phyloP scores from a whole-genome alignment of 2,888 invertebrate genomes.

The Girardia tigrina region DNA sequence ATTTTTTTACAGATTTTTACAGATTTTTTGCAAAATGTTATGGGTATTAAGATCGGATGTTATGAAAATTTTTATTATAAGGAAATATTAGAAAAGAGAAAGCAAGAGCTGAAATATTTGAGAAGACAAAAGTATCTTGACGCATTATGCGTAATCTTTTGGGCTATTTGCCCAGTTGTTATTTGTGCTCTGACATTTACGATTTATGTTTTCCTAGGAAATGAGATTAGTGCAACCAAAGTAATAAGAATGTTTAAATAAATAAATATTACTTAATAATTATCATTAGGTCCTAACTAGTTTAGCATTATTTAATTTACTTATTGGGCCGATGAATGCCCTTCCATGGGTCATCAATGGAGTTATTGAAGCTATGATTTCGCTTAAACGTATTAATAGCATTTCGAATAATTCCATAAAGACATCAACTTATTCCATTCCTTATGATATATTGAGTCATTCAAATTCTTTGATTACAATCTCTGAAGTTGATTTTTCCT shows the following conservation, averaged over 20 bases:
- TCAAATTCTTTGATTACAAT: neutral
- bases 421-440: neutral
- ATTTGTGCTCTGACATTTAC: constrained; percentile 52
- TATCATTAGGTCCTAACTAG: constrained; percentile 64
- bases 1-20: too few relatives aligned
- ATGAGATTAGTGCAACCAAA: constrained; percentile 64
- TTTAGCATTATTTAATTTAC: constrained; percentile 81
- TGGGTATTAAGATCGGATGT: constrained; percentile 74
- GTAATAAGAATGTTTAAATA: constrained; percentile 11
- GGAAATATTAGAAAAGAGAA: constrained; percentile 53
- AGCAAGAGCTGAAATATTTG: constrained; percentile 63
- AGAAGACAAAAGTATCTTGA: constrained; percentile 81
- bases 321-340: constrained; percentile 83
- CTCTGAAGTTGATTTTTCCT: neutral
- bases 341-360: constrained; percentile 97
- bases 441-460: neutral
- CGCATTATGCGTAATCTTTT: constrained; percentile 89
- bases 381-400: constrained; percentile 47
- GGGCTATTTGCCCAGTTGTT: constrained; percentile 88
- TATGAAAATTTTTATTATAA: constrained; percentile 77
- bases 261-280: constrained; percentile 39
- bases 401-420: neutral
- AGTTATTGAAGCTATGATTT: constrained; percentile 84
- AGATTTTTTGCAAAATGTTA: constrained; percentile 72
- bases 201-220: constrained; percentile 56